These are phyloP conservation scores for Nothobranchius kuhntae DNA, from an alignment of 2,113 vertebrate species.

Conservation along the genomic window DNA sequence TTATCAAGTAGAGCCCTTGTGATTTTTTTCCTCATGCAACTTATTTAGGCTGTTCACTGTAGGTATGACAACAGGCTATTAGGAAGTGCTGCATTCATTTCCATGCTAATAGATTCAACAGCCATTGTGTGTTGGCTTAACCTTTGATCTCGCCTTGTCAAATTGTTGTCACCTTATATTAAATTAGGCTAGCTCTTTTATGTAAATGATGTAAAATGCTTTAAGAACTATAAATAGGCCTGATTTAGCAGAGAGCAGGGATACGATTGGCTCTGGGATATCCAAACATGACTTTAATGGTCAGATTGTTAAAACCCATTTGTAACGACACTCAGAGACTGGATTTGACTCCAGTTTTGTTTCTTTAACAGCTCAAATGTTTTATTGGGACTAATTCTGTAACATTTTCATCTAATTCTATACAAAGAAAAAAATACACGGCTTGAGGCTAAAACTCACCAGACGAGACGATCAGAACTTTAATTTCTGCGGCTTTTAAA, in stretches of 20 bases:
- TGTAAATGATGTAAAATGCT: conserved; percentile 70
- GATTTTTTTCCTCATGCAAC: conserved; percentile 77
- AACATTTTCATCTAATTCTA: conserved; percentile 6
- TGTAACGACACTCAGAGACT: conserved; percentile 30
- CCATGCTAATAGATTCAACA: conserved; percentile 79
- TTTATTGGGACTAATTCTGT: conserved; percentile 15
- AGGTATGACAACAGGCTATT: conserved; percentile 83
- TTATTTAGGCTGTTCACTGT: conserved; percentile 83
- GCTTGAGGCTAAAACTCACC: conserved; percentile 13
- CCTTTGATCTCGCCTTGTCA: conserved; percentile 69
- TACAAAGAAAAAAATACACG: conserved; percentile 18
- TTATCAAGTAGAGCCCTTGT: conserved; percentile 85
- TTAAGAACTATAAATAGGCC: conserved; percentile 73
- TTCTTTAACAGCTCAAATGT: conserved; percentile 9
- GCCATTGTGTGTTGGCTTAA: conserved; percentile 71
- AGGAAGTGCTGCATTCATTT: conserved; percentile 80
- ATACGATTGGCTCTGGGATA: conserved; percentile 47
- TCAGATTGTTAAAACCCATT: conserved; percentile 33
- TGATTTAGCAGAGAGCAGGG: conserved; percentile 49
- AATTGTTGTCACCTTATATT: conserved; percentile 70
- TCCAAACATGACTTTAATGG: conserved; percentile 55
- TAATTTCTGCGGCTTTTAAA: conserved; percentile 43
- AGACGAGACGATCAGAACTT: conserved; percentile 29
- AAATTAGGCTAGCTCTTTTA: conserved; percentile 68
- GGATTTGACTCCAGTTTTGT: conserved; percentile 13